Conservation (phyloP, 2,888 invertebrate genomes). For the Apomyelois bistriatella region DNA sequence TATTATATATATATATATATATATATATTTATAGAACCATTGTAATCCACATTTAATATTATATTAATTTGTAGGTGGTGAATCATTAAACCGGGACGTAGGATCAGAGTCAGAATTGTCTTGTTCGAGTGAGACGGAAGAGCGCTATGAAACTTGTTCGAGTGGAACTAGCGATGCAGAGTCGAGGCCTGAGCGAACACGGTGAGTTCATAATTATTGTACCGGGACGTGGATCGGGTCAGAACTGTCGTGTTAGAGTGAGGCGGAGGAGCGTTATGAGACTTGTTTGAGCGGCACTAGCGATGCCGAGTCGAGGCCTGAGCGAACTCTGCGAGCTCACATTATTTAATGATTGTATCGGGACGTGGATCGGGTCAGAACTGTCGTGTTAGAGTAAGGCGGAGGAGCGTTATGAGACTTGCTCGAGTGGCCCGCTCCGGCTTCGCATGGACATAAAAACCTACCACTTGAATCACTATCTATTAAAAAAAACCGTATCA, state of each 20-base stretch:
- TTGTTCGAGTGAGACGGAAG: constrained; percentile 84
- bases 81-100: constrained; percentile 36
- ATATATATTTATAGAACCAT: too few species aligned
- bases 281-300: constrained; percentile 88
- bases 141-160: constrained; percentile 96
- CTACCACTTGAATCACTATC: too few species aligned
- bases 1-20: too few species aligned
- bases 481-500: too few species aligned
- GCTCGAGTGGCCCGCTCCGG: constrained; percentile 87
- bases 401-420: constrained; percentile 94
- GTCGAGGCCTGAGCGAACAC: constrained; percentile 30
- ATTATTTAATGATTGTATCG: background rate
- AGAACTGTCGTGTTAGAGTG: constrained; percentile 48
- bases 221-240: too few species aligned
- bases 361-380: too few species aligned
- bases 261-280: constrained; percentile 92
- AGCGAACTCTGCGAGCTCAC: constrained; percentile 34
- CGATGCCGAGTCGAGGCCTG: constrained; percentile 47
- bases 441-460: too few species aligned
- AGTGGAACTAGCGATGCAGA: constrained; percentile 69
- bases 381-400: constrained; percentile 72
- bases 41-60: background rate
- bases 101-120: constrained; percentile 68
- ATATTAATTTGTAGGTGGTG: constrained; percentile 31
- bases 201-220: constrained; percentile 28